Percentiles rank a stretch among this genome's conserved stretches.
Conservation (phyloP, 2,888 invertebrate species). For the Branchipolynoe longqiensis region DNA sequence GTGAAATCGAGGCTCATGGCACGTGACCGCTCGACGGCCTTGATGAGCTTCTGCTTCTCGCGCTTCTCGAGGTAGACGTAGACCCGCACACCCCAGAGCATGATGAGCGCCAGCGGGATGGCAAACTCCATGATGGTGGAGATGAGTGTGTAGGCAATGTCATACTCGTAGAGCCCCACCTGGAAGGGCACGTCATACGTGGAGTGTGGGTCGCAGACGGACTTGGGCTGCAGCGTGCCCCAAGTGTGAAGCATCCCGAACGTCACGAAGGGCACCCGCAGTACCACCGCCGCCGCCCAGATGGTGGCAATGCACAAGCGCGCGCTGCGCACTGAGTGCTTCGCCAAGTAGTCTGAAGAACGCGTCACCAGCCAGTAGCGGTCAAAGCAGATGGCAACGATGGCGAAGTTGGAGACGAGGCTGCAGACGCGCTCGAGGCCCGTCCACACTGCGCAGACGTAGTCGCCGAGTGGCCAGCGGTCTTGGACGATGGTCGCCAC, state of each 20-base stretch:
- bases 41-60: conserved; percentile 34
- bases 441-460: conserved; percentile 42
- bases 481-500: conserved; percentile 35
- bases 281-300: conserved; percentile 1
- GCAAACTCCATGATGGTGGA: conserved; percentile 17
- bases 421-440: conserved; percentile 34
- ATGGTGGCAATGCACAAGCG: conserved; percentile 21
- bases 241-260: conserved; percentile 23
- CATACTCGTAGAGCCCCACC: conserved; percentile 44
- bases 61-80: conserved; percentile 30
- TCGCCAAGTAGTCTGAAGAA: conserved; percentile 11
- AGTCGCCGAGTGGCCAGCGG: conserved; percentile 17
- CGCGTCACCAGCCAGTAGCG: conserved; percentile 44
- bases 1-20: conserved; percentile 47
- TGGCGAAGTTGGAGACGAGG: conserved; percentile 45
- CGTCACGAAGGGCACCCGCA: conserved; percentile 3
- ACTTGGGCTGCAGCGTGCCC: neutral
- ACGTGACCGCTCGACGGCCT: conserved; percentile 37
- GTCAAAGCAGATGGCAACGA: conserved; percentile 29
- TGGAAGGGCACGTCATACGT: conserved; percentile 42
- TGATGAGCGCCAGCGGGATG: conserved; percentile 9
- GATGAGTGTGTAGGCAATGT: conserved; percentile 28
- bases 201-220: conserved; percentile 32
- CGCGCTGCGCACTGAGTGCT: conserved; percentile 12
- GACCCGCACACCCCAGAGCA: conserved; percentile 25